phyloP scores from a whole-genome alignment of 2,888 invertebrate genomes.

The Anagyrus pseudococci region DNA sequence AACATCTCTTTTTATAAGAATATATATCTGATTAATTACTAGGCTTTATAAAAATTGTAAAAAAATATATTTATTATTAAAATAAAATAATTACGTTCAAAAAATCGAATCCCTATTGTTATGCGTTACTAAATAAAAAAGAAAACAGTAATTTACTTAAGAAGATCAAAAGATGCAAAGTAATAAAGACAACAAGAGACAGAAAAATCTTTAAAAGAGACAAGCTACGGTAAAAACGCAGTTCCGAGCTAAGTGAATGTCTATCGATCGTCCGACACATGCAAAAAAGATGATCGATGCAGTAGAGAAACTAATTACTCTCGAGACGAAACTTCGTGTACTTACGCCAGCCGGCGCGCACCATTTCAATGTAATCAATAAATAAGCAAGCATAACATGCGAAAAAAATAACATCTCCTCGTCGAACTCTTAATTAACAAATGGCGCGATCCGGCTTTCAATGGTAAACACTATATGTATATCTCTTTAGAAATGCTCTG shows the following conservation, averaged over 20 bases:
- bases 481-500: constrained; percentile 18
- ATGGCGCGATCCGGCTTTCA: constrained; percentile 6
- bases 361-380: constrained; percentile 2
- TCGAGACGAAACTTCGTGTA: constrained; percentile 3
- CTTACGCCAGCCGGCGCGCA: constrained; percentile 14
- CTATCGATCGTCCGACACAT: constrained; percentile 25
- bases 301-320: constrained; percentile 17
- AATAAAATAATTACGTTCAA: no score
- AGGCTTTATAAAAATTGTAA: no score
- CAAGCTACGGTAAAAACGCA: constrained; percentile 18
- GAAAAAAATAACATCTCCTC: not conserved
- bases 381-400: not conserved
- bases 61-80: no score
- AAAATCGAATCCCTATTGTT: no score
- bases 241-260: constrained; percentile 32
- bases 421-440: not conserved
- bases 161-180: not conserved
- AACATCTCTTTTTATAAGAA: no score
- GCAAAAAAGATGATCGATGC: constrained; percentile 24
- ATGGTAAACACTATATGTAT: constrained; percentile 8
- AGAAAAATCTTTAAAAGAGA: constrained; percentile 1
- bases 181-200: not conserved
- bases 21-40: no score
- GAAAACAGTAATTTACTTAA: not conserved
- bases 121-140: no score